Evolutionary conservation across 2,888 invertebrate species (phyloP), one percentile per base, ranked within the genome.

Genomic region (Esperia sulphurella): DNA sequence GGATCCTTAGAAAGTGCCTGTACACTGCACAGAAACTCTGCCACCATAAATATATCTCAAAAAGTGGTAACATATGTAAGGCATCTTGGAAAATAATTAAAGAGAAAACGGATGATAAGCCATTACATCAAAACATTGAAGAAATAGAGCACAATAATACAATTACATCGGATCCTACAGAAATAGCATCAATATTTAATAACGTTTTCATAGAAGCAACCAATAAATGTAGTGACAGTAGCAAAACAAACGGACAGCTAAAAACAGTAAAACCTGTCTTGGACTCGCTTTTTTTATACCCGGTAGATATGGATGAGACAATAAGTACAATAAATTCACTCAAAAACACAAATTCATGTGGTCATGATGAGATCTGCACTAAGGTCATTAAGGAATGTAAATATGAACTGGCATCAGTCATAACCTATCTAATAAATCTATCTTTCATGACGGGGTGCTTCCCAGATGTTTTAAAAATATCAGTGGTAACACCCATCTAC

Each of bases 381-480:
- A n/a, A n/a, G n/a, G n/a, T n/a, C n/a, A n/a, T n/a, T n/a, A n/a
- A n/a, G n/a, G n/a, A n/a, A n/a, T n/a, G n/a, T n/a, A n/a, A n/a
- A n/a, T n/a, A n/a, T n/a, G n/a, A n/a, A n/a, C n/a, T n/a, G n/a
- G n/a, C n/a, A n/a, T n/a, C n/a, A n/a, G n/a, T n/a, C n/a, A n/a
- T n/a, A n/a, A n/a, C n/a, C n/a, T n/a, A n/a, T n/a, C n/a, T n/a
- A n/a, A n/a, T n/a, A n/a, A n/a, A n/a, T n/a, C n/a, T n/a, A n/a
- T 49, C 49, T 8, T 49, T 49, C 14, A 21, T 14, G 13, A 41
- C 28, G 3, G 49, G 45, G 3, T 10, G 8, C 6, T 49, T 49
- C 21, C 49, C 49, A 3, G 13, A 45, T 9, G 6, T n/a, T 9
- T 14, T 48, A 8, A 45, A 45, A 14, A 29, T 9, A 14, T 42